Evolutionary conservation across 2,888 invertebrate genomes (phyloP), one percentile per base, ranked within the genome.

Genomic region (Philhelius pedissequus): DNA sequence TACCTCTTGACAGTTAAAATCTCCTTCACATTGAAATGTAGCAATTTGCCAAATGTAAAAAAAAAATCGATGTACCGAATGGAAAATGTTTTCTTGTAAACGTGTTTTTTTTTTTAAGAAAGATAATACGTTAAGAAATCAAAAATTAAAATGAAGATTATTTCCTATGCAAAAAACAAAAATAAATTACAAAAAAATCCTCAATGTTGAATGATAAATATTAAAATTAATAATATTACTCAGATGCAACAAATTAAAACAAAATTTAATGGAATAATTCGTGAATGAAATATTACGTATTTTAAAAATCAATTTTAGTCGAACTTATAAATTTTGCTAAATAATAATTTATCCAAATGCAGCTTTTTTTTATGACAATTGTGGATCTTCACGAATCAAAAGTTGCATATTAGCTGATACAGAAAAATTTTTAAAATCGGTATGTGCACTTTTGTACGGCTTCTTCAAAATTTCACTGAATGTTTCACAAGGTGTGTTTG

Each of bases 221-320:
- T 45, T 50, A 48, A n/a, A 68, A 32, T 35, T 13, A 18, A 58
- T 35, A 20, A 38, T 38, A 38, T 22, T 58, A 40, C 15, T 58
- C 52, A 58, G 81, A 81, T 81, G 70, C 80, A 70, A 66, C 35
- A 75, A 79, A 20, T 69, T 38, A 69, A 64, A 64, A 27, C 8
- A 18, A 64, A 6, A n/a, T n/a, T n/a, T n/a, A 48, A 48, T 64
- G 18, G 48, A 62, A 4, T 20, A 30, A 18, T n/a, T 35, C 15
- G 8, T 48, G 48, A 64, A 48, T 48, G 32, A 32, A 48, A 20
- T 32, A 18, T n/a, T n/a, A n/a, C n/a, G n/a, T n/a, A n/a, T 64
- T 45, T 62, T 40, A 6, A 18, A 62, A 30, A 7, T 32, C 4
- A 76, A 71, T 77, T 82, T 82, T 77, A 60, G n/a, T 18, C 27